Evolutionary conservation across 2,797 vertebrate genomes (phyloP).

Genomic region (Syndactyla subalaris): DNA sequence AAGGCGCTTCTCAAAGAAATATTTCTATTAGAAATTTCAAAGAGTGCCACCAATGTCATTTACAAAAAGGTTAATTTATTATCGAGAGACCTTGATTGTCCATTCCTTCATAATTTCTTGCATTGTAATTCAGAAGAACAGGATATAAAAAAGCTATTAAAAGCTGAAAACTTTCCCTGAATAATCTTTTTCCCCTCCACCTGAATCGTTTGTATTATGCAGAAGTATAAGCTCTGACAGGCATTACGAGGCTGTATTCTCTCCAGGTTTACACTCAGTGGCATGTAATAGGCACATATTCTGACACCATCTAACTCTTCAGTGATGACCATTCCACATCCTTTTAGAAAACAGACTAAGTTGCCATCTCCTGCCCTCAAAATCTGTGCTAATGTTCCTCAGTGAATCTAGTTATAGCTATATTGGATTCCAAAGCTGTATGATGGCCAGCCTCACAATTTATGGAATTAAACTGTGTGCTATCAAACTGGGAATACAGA

Average conservation of each 20-base stretch:
- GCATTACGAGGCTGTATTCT: neutral
- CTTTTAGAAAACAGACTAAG: neutral
- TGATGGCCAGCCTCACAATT: constrained; percentile 4
- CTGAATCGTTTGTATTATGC: neutral
- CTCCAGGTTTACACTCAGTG: neutral
- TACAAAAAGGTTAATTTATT: constrained; percentile 62
- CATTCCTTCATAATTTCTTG: neutral
- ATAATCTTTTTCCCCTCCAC: neutral
- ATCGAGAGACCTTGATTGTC: constrained; percentile 18
- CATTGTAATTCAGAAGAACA: constrained; percentile 18
- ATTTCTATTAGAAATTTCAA: constrained; percentile 50
- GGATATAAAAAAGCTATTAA: constrained; percentile 17
- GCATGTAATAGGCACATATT: neutral
- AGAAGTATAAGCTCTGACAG: neutral
- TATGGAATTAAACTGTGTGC: neutral
- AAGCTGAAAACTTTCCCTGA: constrained; percentile 14
- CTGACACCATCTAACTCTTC: neutral
- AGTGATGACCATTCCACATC: neutral
- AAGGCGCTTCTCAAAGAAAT: constrained; percentile 13
- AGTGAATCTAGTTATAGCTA: neutral
- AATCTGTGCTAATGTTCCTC: neutral
- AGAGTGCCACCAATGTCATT: constrained; percentile 25
- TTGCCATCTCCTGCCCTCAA: neutral
- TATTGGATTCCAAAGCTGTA: neutral
- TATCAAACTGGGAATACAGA: neutral